Conservation (phyloP, 2,113 vertebrate genomes). For the Heterotilapia buettikoferi region DNA sequence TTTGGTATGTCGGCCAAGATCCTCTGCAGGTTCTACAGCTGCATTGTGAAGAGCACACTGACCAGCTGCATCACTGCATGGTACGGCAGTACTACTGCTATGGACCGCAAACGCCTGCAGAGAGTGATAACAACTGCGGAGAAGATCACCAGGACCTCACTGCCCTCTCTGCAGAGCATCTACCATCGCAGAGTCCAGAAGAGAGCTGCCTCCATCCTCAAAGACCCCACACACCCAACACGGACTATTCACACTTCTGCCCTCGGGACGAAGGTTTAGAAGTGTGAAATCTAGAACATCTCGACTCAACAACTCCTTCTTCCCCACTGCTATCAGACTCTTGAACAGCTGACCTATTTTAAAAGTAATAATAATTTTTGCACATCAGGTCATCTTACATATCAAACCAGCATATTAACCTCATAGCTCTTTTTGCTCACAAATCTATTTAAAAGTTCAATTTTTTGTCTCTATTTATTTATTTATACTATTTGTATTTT, state of each 20-base stretch:
- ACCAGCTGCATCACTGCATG: too few relatives aligned
- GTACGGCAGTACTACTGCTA: too few relatives aligned
- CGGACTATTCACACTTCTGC: neutral
- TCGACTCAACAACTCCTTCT: neutral
- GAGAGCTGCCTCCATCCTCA: neutral
- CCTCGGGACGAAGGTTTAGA: neutral
- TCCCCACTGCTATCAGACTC: neutral
- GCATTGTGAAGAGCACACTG: too few relatives aligned
- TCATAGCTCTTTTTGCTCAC: too few relatives aligned
- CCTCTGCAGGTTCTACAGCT: neutral
- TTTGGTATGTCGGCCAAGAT: neutral
- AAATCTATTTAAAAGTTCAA: fast-evolving
- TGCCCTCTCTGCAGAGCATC: too few relatives aligned
- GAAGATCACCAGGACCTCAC: too few relatives aligned
- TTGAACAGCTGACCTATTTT: neutral
- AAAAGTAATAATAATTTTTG: neutral
- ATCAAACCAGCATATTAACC: neutral
- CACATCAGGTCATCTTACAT: neutral
- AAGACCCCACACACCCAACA: neutral
- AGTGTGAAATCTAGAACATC: neutral
- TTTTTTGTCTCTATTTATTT: too few relatives aligned
- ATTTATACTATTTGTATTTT: too few relatives aligned
- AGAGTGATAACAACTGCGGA: too few relatives aligned
- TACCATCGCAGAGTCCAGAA: too few relatives aligned
- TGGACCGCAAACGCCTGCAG: too few relatives aligned